These are phyloP conservation scores for Plotosus lineatus DNA, from an alignment of 2,113 vertebrate genomes.

Conservation along the genomic window DNA sequence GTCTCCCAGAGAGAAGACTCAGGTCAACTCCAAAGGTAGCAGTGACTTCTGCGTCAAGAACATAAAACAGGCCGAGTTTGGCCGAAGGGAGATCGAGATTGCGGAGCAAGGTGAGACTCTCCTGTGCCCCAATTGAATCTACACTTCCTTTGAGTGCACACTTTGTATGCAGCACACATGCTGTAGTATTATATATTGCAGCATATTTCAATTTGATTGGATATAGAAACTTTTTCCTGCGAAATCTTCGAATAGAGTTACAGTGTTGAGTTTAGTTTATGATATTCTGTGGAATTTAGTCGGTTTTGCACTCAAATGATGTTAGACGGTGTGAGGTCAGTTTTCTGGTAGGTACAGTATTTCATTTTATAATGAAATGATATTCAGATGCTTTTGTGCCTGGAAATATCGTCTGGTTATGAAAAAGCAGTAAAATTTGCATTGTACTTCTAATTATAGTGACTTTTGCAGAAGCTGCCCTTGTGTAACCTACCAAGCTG, in stretches of 20 bases:
- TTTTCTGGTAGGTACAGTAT: too few species aligned
- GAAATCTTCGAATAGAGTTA: too few species aligned
- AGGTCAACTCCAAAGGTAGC: slow-evolving; percentile 93
- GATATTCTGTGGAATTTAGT: too few species aligned
- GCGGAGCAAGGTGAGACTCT: slow-evolving; percentile 85
- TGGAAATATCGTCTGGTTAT: not conserved
- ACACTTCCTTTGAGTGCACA: not conserved
- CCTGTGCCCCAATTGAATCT: not conserved
- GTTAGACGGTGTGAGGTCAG: too few species aligned
- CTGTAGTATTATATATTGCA: too few species aligned
- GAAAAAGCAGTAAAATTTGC: not conserved
- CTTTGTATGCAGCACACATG: not conserved
- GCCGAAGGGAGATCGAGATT: slow-evolving; percentile 95
- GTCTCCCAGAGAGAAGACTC: slow-evolving; percentile 93
- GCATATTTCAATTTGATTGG: too few species aligned
- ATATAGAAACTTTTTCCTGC: too few species aligned
- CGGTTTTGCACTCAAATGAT: too few species aligned
- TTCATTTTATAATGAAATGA: too few species aligned
- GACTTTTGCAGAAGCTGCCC: slow-evolving; percentile 45
- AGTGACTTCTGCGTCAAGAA: slow-evolving; percentile 99
- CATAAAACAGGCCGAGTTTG: slow-evolving; percentile 97
- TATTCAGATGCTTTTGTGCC: too few species aligned
- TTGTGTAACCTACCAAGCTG: slow-evolving; percentile 33
- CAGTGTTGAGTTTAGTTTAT: too few species aligned
- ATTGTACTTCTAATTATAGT: slow-evolving; percentile 17